phyloP scores from a whole-genome alignment of 2,797 vertebrate genomes.

The Typhlichthys subterraneus region DNA sequence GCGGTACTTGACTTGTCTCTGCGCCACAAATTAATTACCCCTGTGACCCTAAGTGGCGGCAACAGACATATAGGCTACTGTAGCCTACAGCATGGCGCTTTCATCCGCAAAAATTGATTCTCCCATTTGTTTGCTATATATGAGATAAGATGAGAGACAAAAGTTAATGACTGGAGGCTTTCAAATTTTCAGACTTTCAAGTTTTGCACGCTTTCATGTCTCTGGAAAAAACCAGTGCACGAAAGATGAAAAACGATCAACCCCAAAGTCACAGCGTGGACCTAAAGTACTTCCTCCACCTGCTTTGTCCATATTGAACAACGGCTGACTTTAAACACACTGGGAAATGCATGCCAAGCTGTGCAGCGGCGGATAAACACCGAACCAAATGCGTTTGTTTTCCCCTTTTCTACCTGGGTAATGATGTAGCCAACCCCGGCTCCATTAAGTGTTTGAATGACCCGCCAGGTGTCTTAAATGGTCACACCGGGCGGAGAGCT shows the following conservation, averaged over 20 bases:
- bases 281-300: conserved; percentile 41
- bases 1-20: conserved; percentile 44
- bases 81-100: conserved; percentile 18
- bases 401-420: neutral
- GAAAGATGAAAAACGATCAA: conserved; percentile 48
- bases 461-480: conserved; percentile 2
- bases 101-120: conserved; percentile 58
- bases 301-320: conserved; percentile 34
- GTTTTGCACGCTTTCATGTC: conserved; percentile 56
- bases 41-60: conserved; percentile 54
- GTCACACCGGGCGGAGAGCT: conserved; percentile 1
- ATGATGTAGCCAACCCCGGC: conserved; percentile 4
- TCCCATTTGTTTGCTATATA: conserved; percentile 54
- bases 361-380: neutral
- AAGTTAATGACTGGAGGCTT: conserved; percentile 48
- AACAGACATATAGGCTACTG: conserved; percentile 48
- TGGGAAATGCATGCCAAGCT: neutral
- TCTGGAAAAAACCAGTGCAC: conserved; percentile 26
- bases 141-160: conserved; percentile 54
- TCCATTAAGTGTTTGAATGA: conserved; percentile 1
- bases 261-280: conserved; percentile 27
- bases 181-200: conserved; percentile 55
- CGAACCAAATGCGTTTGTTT: neutral
- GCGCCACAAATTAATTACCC: conserved; percentile 64
- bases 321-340: conserved; percentile 21